phyloP scores from a whole-genome alignment of 2,113 vertebrate genomes.

The Chloebia gouldiae region DNA sequence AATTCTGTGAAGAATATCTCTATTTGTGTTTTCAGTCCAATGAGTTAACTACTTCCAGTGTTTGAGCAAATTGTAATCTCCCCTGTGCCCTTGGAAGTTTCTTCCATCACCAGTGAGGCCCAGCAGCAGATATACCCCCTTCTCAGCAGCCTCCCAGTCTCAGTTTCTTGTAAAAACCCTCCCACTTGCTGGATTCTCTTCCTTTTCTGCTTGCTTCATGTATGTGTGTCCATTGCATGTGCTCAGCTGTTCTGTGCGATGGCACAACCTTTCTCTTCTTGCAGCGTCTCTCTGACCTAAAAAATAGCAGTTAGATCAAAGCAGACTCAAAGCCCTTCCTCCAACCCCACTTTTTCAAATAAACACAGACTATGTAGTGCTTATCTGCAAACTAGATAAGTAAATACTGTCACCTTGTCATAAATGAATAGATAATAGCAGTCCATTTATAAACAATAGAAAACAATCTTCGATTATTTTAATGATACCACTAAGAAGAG shows the following conservation, averaged over 20 bases:
- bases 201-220: not conserved
- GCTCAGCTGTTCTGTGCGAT: not conserved
- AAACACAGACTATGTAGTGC: not conserved
- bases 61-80: not conserved
- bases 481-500: conserved; percentile 2
- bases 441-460: conserved; percentile 51
- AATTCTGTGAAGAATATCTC: not conserved
- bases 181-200: not conserved
- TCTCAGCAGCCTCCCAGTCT: not conserved
- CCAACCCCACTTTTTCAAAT: not conserved
- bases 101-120: not conserved
- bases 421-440: conserved; percentile 25
- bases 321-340: not conserved
- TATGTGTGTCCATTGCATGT: not conserved
- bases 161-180: not conserved
- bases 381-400: conserved; percentile 6
- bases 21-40: not conserved
- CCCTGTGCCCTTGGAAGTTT: not conserved
- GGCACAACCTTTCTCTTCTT: not conserved
- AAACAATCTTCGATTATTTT: conserved; percentile 22
- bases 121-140: not conserved
- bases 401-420: conserved; percentile 28
- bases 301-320: not conserved
- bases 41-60: not conserved
- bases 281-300: not conserved